phyloP scores from a whole-genome alignment of 1,140 invertebrate species.

The Drosophila orosa region DNA sequence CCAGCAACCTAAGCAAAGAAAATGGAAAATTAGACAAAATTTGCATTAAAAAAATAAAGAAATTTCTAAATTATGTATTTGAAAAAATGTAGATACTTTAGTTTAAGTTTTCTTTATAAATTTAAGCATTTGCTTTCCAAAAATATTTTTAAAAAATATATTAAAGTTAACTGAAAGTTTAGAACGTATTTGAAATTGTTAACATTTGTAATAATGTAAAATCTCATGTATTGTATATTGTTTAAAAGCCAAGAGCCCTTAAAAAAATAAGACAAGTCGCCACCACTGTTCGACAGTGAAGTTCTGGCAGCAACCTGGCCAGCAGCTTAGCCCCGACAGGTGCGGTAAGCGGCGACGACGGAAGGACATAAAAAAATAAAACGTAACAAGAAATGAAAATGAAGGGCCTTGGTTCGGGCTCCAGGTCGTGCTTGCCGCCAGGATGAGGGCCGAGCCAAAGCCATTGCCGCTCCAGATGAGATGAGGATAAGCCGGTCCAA shows the following conservation, averaged over 20 bases:
- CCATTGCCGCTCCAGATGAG: constrained; percentile 69
- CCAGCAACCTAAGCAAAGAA: background rate
- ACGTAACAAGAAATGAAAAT: constrained; percentile 81
- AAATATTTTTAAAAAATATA: too few species aligned
- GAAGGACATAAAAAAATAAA: constrained; percentile 74
- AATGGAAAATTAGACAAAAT: background rate
- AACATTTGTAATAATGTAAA: too few species aligned
- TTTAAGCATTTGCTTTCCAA: too few species aligned
- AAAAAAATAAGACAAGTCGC: background rate
- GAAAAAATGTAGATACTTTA: too few species aligned
- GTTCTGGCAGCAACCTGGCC: constrained; percentile 57
- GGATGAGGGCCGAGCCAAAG: constrained; percentile 69
- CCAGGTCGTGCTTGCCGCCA: constrained; percentile 9
- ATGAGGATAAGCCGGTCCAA: constrained; percentile 33
- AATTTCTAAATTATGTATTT: too few species aligned
- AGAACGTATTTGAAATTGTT: too few species aligned
- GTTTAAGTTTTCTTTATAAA: too few species aligned
- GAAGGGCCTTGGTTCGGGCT: constrained; percentile 47
- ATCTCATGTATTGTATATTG: too few species aligned
- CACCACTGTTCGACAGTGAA: constrained; percentile 7
- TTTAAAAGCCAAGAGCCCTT: background rate
- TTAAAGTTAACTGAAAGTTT: too few species aligned
- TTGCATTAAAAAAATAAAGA: too few species aligned
- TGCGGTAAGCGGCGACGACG: constrained; percentile 61
- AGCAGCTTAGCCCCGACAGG: constrained; percentile 68